Base-by-base conservation (phyloP, 2,797 vertebrate genomes). In the Crocodylus rhombifer region DNA sequence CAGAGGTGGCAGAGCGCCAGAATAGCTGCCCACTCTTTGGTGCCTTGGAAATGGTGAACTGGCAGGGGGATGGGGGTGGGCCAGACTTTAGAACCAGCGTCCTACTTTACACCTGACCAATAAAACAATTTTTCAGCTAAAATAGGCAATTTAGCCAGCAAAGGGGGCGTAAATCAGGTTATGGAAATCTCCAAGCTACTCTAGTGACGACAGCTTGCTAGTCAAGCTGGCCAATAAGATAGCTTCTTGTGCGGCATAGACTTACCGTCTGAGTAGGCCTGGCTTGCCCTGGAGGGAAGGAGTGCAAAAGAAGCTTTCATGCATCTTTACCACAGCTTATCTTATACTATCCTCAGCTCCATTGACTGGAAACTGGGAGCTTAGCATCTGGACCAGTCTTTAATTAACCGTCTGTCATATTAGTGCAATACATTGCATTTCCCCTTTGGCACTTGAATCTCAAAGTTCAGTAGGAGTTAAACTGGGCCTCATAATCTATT, bases 21-120 rank as follows among this genome's bases (percentile, higher is more conserved):
- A 8, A 10, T 64, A 20, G 30, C 58, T 84, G 90, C 84, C 80
- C 64, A 21, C 82, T 20, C 30, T 77, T 69, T 77, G 92, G 51
- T 80, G 92, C 58, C 23, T 4, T 62, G 60, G 79, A 86, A 14
- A 36, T 26, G 74, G 51, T 71, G 91, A 82, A 82, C 89, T 93
- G 42, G 42, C 42, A 51, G 42, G 42, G 42, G 42, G 42, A 51
- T 51, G 86, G 84, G 36, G 23, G 60, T 80, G 77, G 17, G 16
- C 11, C 87, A 74, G 80, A 67, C 42, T 51, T 51, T 51, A 80
- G 69, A 65, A 65, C 30, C 0, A 87, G 67, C 63, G 21, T 12
- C 89, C 91, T 78, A 91, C 88, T 92, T 67, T 78, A 82, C 87
- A 51, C 74, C 79, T 90, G 69, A 90, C 7, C 51, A 42, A 77